Conservation (phyloP, 2,797 vertebrate genomes). For the Diceros bicornis region DNA sequence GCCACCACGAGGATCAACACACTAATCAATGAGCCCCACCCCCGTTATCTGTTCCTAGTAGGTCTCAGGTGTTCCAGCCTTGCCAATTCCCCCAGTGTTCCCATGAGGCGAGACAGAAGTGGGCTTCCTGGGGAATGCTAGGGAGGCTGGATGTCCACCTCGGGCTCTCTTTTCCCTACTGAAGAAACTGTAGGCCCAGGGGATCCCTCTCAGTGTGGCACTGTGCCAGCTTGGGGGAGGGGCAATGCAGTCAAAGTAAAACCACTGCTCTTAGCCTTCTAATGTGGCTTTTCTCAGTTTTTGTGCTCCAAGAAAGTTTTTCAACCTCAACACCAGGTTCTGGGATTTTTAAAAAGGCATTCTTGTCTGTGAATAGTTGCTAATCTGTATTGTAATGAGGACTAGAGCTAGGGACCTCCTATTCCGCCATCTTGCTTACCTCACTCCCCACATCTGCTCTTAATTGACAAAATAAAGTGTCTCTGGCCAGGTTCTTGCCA, state of each 20-base stretch:
- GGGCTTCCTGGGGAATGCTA: background rate
- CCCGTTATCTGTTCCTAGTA: background rate
- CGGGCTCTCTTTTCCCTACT: background rate
- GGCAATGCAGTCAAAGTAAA: background rate
- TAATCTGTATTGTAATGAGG: background rate
- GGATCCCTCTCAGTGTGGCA: background rate
- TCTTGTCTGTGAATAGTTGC: background rate
- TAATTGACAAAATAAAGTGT: constrained; percentile 30
- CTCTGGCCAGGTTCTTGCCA: background rate
- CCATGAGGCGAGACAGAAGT: background rate
- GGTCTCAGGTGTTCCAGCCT: background rate
- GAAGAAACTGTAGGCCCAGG: background rate
- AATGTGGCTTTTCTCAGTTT: background rate
- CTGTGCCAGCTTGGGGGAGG: background rate
- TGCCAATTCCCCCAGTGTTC: background rate
- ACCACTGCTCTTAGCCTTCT: background rate
- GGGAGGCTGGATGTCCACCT: background rate
- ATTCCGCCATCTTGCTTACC: background rate
- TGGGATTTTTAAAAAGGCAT: background rate
- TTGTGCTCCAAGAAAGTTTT: background rate
- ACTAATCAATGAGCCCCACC: background rate
- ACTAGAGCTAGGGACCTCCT: background rate
- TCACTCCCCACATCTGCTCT: background rate
- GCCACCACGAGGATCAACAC: background rate
- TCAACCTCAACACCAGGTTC: background rate